These are phyloP conservation scores for Microtus oregoni DNA, from an alignment of 2,113 vertebrate species.

Conservation along the genomic window DNA sequence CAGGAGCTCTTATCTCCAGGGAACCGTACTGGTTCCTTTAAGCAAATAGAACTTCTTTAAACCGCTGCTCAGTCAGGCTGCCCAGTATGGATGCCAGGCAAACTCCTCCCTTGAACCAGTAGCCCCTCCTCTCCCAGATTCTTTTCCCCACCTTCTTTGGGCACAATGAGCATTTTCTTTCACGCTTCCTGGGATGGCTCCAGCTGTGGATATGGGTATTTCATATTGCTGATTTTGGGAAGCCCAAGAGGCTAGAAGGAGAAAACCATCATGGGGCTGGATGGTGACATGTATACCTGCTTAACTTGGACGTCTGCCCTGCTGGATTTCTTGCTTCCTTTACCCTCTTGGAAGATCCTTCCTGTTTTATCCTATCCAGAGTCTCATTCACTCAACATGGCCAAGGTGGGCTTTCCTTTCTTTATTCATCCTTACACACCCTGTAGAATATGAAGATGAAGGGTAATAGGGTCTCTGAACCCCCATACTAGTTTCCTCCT, in stretches of 20 bases:
- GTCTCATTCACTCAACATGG: neutral
- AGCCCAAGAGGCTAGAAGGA: slow-evolving; percentile 33
- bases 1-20: neutral
- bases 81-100: rapidly evolving
- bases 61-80: neutral
- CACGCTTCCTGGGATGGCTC: slow-evolving; percentile 13
- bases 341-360: neutral
- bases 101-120: rapidly evolving
- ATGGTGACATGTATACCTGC: neutral
- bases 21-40: neutral
- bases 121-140: neutral
- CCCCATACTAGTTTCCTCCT: neutral
- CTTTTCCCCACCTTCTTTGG: neutral
- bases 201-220: slow-evolving; percentile 43
- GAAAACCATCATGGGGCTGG: neutral
- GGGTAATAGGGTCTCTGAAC: neutral
- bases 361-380: neutral
- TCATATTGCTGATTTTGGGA: slow-evolving; percentile 60
- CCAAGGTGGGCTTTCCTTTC: neutral
- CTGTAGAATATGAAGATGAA: no score
- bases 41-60: neutral
- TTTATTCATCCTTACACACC: neutral
- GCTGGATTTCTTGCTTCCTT: neutral
- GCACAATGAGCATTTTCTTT: neutral
- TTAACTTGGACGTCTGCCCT: neutral